Evolutionary conservation across 2,113 vertebrate species (phyloP).

Genomic region (Cyprinodon brontotheroides): DNA sequence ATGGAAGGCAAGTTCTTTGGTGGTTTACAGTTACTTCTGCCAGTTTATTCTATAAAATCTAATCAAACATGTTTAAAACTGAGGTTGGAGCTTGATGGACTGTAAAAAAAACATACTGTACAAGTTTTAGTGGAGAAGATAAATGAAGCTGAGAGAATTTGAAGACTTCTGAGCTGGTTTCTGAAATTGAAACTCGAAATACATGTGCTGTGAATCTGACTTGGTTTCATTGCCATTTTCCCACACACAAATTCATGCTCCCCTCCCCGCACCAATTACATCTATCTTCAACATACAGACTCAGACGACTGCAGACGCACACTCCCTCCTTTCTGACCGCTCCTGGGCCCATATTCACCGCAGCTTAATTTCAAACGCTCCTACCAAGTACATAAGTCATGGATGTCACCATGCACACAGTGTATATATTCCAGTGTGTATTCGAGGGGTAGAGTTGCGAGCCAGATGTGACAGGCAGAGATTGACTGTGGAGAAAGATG

Average conservation of each 20-base stretch:
- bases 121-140: not conserved
- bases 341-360: constrained; percentile 65
- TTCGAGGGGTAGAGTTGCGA: constrained; percentile 85
- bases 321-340: constrained; percentile 34
- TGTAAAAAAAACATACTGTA: not conserved
- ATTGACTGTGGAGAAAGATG: constrained; percentile 78
- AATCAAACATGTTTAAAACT: not conserved
- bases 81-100: not conserved
- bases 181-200: not conserved
- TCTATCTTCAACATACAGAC: constrained; percentile 11
- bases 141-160: not conserved
- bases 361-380: constrained; percentile 75
- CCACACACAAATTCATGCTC: constrained; percentile 9
- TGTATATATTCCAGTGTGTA: constrained; percentile 77
- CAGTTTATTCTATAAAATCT: not conserved
- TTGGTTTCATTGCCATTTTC: constrained; percentile 1
- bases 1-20: not conserved
- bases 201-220: not conserved
- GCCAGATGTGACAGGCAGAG: constrained; percentile 84
- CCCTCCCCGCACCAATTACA: constrained; percentile 3
- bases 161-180: not conserved
- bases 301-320: constrained; percentile 13
- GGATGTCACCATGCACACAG: constrained; percentile 61
- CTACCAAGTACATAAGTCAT: constrained; percentile 71
- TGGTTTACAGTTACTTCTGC: not conserved